Evolutionary conservation across 2,888 invertebrate species (phyloP), one percentile per base, ranked within the genome.

Genomic region (Nemotelus nigrinus): DNA sequence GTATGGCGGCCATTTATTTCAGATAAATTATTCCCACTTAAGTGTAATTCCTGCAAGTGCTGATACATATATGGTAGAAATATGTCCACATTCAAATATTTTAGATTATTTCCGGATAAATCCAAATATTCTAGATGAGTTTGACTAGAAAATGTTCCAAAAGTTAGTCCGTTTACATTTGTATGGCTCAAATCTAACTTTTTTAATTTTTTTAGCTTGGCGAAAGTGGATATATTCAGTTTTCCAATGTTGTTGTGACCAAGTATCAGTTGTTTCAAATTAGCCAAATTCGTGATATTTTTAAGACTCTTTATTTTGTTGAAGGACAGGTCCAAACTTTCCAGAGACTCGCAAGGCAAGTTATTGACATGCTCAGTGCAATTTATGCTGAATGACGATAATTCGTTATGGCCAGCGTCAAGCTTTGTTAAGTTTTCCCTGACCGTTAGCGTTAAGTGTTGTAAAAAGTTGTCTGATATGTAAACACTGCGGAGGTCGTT

Each of bases 41-140:
- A 81, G 39, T 82, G 83, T 48, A 87, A 84, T 63, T 84, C 83
- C 68, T 85, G 82, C 0, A 87, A 79, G 47, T 85, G 85, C 5
- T 4, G 45, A 2, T 80, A 81, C 79, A 87, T 76, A 72, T 86
- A 86, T 0, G 87, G 87, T 60, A 85, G 84, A 80, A 87, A 87
- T 3, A 87, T 81, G 63, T 86, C 86, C 79, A 87, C 77, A 81
- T 87, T 85, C 47, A 89, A 83, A 72, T 86, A 85, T 2, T 87
- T 88, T 10, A 89, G 83, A 81, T 89, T 89, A 82, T 89, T 89
- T 79, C 88, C 88, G 0, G 89, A 89, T 60, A 89, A 83, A 79
- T 89, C 89, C 39, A 89, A 83, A 53, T 86, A 86, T 68, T 88
- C 88, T 5, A 89, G 83, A 63, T 86, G 82, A 2, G 82, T 82